These are phyloP conservation scores for Eristalinus aeneus DNA, from an alignment of 2,888 invertebrate genomes.

Conservation along the genomic window DNA sequence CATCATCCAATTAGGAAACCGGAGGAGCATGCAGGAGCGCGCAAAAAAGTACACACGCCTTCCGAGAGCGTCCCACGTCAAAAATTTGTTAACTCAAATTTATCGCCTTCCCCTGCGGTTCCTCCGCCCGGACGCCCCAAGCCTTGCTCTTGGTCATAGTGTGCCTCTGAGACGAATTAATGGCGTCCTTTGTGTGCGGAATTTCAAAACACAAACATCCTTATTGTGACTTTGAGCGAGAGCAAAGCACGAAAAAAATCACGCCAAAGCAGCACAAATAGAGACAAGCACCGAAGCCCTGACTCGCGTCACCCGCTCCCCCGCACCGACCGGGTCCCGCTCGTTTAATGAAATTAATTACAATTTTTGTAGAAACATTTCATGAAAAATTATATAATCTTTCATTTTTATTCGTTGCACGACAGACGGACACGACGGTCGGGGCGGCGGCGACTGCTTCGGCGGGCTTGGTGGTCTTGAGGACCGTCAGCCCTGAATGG, in stretches of 20 bases:
- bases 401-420: conserved; percentile 43
- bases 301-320: neutral
- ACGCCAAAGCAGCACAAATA: neutral
- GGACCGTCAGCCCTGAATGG: neutral
- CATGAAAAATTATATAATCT: conserved; percentile 41
- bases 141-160: neutral
- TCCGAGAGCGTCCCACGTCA: neutral
- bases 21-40: neutral
- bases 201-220: conserved; percentile 19
- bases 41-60: neutral
- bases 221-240: neutral
- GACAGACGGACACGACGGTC: neutral
- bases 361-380: conserved; percentile 36
- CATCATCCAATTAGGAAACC: conserved; percentile 6
- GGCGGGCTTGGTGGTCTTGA: neutral
- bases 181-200: conserved; percentile 21
- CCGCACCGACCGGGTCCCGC: neutral
- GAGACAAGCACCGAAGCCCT: neutral
- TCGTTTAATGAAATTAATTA: conserved; percentile 36
- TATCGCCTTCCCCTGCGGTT: neutral
- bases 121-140: neutral
- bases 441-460: neutral
- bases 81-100: conserved; percentile 20
- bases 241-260: conserved; percentile 2
- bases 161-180: conserved; percentile 11